Evolutionary conservation across 2,113 vertebrate species (phyloP), one percentile per base, ranked within the genome.

Genomic region (Channa maculata): DNA sequence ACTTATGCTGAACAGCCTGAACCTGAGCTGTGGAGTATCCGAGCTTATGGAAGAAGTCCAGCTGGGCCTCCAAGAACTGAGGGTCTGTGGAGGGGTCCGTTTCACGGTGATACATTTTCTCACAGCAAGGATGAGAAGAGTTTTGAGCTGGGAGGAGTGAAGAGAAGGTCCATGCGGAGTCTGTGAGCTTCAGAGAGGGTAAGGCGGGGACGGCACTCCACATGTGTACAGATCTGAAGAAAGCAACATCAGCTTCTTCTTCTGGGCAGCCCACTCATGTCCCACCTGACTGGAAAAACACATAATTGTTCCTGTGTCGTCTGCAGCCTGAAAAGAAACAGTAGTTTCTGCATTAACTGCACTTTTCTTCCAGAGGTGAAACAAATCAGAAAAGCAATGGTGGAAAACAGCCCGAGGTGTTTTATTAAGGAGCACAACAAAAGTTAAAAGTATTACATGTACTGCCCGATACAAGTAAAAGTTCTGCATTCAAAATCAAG

Each of bases 31-130:
- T 87, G 0, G 97, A 95, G 86, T 97, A 99, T 15, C 97, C 97
- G 59, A 99, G 92, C 80, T 98, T 99, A 41, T 95, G 94, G 90
- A 97, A 98, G 84, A 98, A 96, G 66, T 97, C 96, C 89, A 98
- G 91, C 80, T 96, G 96, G 85, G 95, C 79, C 78, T 93, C 84
- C 90, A 87, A 0, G 50, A 15, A 12, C 63, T 36, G 46, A 0
- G 15, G 53, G 39, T 82, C 83, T 0, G 5, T n/a, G 38, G 69
- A 69, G 0, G 8, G 70, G 8, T 65, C 49, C 1, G 8, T 6
- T 3, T 88, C 77, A 8, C 36, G 2, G 13, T 45, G 39, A 7
- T 78, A 50, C 92, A 92, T 92, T n/a, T 5, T 80, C 60, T 81
- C 48, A 54, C 49, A 11, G 77, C 55, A 3, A 5, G 11, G 36